phyloP scores from a whole-genome alignment of 2,113 vertebrate genomes.

The Nipponia nippon region DNA sequence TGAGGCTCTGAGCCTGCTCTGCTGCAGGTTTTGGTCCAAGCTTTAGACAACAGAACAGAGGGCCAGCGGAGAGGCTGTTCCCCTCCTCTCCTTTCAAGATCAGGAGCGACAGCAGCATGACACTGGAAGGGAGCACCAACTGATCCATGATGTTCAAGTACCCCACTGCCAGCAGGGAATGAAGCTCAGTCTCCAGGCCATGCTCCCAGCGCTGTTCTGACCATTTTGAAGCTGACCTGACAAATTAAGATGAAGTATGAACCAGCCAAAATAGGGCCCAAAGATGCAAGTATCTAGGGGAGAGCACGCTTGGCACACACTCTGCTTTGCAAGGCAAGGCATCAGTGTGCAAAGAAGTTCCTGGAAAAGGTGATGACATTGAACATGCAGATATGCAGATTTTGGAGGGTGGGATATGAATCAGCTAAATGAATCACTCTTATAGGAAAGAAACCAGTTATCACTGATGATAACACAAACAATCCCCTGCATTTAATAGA shows the following conservation, averaged over 20 bases:
- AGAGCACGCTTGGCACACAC: fast-evolving
- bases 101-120: fast-evolving
- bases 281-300: background rate
- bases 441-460: background rate
- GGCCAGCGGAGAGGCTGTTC: background rate
- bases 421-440: background rate
- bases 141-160: fast-evolving
- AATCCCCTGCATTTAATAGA: background rate
- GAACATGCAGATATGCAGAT: background rate
- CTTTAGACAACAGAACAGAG: background rate
- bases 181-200: background rate
- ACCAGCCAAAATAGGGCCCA: background rate
- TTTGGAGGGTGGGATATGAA: background rate
- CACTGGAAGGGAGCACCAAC: fast-evolving
- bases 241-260: background rate
- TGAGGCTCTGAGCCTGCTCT: background rate
- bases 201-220: background rate
- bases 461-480: background rate
- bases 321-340: background rate
- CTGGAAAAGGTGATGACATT: background rate
- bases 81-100: background rate
- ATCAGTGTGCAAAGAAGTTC: background rate
- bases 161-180: background rate
- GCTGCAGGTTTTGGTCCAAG: background rate
- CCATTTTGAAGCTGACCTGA: background rate